Evolutionary conservation across 2,113 vertebrate species (phyloP).

Genomic region (Athene cunicularia): DNA sequence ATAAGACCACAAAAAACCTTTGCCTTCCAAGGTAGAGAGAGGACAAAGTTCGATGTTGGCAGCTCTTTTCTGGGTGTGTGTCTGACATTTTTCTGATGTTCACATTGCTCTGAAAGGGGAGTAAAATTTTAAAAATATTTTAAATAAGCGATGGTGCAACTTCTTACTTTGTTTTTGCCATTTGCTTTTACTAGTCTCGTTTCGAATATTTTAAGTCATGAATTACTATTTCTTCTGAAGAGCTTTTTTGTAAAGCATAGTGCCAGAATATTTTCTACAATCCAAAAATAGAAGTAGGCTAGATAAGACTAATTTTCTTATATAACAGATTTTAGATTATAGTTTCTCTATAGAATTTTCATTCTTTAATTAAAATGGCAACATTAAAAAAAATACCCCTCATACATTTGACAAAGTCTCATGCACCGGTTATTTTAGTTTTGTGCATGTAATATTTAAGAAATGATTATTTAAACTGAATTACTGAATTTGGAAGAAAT

Average conservation of each 20-base stretch:
- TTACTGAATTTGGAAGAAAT: neutral
- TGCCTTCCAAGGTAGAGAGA: neutral
- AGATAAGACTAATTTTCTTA: neutral
- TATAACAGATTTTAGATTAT: neutral
- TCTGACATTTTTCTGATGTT: neutral
- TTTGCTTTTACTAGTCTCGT: neutral
- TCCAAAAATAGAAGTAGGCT: neutral
- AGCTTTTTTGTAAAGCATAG: neutral
- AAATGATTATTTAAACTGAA: neutral
- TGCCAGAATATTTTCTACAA: neutral
- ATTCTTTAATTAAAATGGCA: neutral
- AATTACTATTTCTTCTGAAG: neutral
- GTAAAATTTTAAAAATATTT: neutral
- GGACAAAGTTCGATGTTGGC: neutral
- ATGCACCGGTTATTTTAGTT: neutral
- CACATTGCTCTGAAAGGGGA: neutral
- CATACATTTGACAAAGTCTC: neutral
- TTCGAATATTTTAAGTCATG: neutral
- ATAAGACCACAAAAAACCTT: neutral
- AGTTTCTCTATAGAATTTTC: neutral
- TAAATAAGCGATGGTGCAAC: neutral
- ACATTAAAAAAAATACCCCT: neutral
- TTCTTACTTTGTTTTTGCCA: neutral
- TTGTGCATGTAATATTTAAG: neutral
- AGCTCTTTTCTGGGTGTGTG: neutral